Evolutionary conservation across 2,888 invertebrate species (phyloP), one percentile per base, ranked within the genome.

Genomic region (Zhuqinia jingwanae): DNA sequence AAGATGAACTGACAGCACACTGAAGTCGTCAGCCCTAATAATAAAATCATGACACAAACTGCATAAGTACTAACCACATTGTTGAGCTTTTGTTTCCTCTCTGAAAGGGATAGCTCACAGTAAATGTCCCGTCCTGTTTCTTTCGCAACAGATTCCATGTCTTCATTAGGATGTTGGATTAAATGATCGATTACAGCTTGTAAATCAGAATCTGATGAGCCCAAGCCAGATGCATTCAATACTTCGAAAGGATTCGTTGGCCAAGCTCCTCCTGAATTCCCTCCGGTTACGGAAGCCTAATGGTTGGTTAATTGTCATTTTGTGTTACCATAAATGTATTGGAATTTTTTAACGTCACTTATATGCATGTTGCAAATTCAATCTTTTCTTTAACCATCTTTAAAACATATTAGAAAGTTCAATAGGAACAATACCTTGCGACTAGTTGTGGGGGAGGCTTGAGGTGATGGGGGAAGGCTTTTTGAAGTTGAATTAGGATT

Each of bases 141-240:
- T 93, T 98, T 96, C 20, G 98, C 98, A 90, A 96, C 95, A 84
- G 96, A 96, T 94, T 98, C 97, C 90, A 98, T 94, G 89, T 95
- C 95, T 92, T 97, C 97, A 91, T 96, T 96, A 0, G 94, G 93
- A 87, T 92, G 92, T 36, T 91, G 91, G 36, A 92, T 88, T 0
- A 92, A 85, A 58, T 91, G 91, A 20, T 92, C 91, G 10, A 92
- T 90, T 1, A 91, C 91, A 25, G 91, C 90, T 73, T 91, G 90
- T 42, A 92, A 88, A 60, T 92, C 92, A 65, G 91, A 91, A n/a
- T 91, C 91, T 11, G 90, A 90, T 11, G 86, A 84, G 1, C 89
- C 87, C 8, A 87, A 68, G 10, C 88, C 90, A 1, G 88, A 87
- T 1, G 89, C 78, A 36, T 89, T 88, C 22, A 91, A 63, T 25